Conservation (phyloP, 2,113 vertebrate species). For the Solenodon paradoxus region DNA sequence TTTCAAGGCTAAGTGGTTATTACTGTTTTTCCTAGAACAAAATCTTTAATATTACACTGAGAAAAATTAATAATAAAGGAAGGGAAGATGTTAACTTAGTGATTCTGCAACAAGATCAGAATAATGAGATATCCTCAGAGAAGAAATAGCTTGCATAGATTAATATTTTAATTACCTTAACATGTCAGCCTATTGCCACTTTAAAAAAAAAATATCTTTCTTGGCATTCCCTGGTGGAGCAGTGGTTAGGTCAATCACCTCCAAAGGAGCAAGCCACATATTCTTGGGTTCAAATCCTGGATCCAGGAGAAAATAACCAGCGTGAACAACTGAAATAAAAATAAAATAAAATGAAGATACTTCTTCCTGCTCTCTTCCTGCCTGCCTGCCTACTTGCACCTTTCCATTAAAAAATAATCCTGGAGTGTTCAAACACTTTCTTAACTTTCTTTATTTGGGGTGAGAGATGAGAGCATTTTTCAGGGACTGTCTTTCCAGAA, state of each 20-base stretch:
- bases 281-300: too few species aligned
- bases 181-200: neutral
- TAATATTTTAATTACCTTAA: slow-evolving; percentile 56
- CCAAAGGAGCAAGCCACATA: too few species aligned
- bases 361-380: too few species aligned
- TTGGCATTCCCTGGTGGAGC: too few species aligned
- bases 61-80: slow-evolving; percentile 59
- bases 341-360: too few species aligned
- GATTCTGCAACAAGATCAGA: slow-evolving; percentile 43
- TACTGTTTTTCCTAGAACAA: slow-evolving; percentile 50
- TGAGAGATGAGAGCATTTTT: neutral
- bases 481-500: neutral
- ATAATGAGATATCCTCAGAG: slow-evolving; percentile 25
- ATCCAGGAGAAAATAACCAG: too few species aligned
- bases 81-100: slow-evolving; percentile 40
- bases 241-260: too few species aligned
- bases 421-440: slow-evolving; percentile 13
- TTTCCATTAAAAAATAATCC: slow-evolving; percentile 27
- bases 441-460: neutral
- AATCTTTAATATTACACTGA: slow-evolving; percentile 33
- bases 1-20: slow-evolving; percentile 49
- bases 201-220: slow-evolving; percentile 45
- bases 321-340: too few species aligned
- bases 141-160: neutral
- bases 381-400: too few species aligned